Evolutionary conservation across 2,888 invertebrate genomes (phyloP), one percentile per base, ranked within the genome.

Genomic region (Drosophila rellima): DNA sequence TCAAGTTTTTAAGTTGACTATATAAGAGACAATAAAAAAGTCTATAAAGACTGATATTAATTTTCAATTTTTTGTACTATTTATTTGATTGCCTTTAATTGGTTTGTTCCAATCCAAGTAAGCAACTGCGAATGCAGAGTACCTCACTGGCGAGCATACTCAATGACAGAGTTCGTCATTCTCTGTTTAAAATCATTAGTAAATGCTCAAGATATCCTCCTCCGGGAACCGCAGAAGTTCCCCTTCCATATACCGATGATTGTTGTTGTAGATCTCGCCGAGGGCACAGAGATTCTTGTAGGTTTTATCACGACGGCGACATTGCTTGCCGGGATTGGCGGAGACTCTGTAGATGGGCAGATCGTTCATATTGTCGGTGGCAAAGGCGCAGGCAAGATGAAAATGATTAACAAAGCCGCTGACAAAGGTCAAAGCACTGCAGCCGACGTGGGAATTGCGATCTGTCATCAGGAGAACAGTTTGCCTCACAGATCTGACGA

Each of bases 401-500:
- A 79, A 69, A 2, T 69, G 13, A 1, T 69, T 44, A 0, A 7
- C 1, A 4, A n/a, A 15, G 0, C 48, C 35, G 3, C 3, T n/a
- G 1, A 2, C 13, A 17, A 35, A 64, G 10, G 42, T 48, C 37
- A 70, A 1, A 0, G 35, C 76, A n/a, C 76, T 62, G 52, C 81
- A 81, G 45, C 81, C 81, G 26, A 81, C 52, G 26, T 76, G 74
- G 3, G 78, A 57, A 40, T 81, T 81, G 4, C 72, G 76, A 35
- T 81, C 81, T 6, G 74, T 59, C 69, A 81, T 77, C 2, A 77
- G 52, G 6, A 81, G 55, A 7, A 48, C 47, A 0, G 57, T 39
- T 3, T 47, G 35, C 0, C 64, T 47, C 4, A 70, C 42, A 7
- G 54, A 37, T 33, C 78, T 78, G 11, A 20, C 10, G 1, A 11